phyloP scores from a whole-genome alignment of 2,113 vertebrate species.

The Periophthalmodon schlosseri region DNA sequence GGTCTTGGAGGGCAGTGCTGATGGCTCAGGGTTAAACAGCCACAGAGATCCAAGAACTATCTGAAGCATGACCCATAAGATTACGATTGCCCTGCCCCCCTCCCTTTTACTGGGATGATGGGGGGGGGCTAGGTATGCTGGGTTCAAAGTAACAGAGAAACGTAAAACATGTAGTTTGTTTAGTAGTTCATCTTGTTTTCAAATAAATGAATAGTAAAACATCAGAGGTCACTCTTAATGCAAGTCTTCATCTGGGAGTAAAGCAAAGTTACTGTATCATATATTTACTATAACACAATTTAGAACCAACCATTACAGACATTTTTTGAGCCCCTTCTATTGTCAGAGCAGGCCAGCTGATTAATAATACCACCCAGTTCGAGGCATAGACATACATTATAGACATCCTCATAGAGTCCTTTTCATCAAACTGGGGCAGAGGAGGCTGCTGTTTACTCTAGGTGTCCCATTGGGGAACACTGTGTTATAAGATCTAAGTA shows the following conservation, averaged over 20 bases:
- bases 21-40: conserved; percentile 58
- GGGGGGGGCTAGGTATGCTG: background rate
- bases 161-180: no score
- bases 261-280: no score
- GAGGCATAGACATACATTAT: conserved; percentile 22
- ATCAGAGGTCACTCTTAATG: no score
- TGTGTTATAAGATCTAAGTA: conserved; percentile 45
- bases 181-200: no score
- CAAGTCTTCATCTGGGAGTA: no score
- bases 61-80: conserved; percentile 66
- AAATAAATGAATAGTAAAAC: no score
- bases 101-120: conserved; percentile 44
- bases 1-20: conserved; percentile 21
- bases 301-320: no score
- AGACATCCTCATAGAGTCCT: conserved; percentile 52
- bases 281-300: no score
- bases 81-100: conserved; percentile 40
- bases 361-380: conserved; percentile 42
- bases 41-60: conserved; percentile 45
- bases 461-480: conserved; percentile 37
- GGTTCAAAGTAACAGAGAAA: background rate
- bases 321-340: no score
- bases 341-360: conserved; percentile 43
- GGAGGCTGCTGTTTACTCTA: conserved; percentile 59
- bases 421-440: conserved; percentile 67